Evolutionary conservation across 2,797 vertebrate species (phyloP).

Genomic region (Pseudotriccus pelzelni): DNA sequence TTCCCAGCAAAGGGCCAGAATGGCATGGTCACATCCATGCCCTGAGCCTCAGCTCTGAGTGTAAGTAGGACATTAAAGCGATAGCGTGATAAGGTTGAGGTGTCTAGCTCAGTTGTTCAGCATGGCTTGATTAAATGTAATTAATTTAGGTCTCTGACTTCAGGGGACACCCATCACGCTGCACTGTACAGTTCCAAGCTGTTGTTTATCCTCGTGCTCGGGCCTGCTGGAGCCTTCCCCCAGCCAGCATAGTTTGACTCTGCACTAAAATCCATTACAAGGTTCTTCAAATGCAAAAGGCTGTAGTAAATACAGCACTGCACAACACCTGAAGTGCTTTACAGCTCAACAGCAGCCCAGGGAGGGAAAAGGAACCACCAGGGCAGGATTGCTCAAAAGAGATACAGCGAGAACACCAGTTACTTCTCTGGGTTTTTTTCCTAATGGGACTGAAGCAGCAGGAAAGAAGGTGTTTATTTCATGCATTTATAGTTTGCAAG

Average conservation of each 20-base stretch:
- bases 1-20: slow-evolving; percentile 58
- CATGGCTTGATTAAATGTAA: slow-evolving; percentile 73
- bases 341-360: neutral
- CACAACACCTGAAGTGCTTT: neutral
- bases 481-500: neutral
- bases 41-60: slow-evolving; percentile 46
- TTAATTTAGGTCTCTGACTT: slow-evolving; percentile 75
- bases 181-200: slow-evolving; percentile 33
- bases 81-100: slow-evolving; percentile 38
- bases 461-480: fast-evolving
- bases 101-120: slow-evolving; percentile 57
- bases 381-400: neutral
- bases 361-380: neutral
- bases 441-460: neutral
- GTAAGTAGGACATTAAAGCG: slow-evolving; percentile 62
- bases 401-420: neutral
- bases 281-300: neutral
- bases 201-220: slow-evolving; percentile 66
- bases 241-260: neutral
- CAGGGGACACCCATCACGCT: slow-evolving; percentile 63
- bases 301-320: neutral
- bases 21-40: slow-evolving; percentile 21
- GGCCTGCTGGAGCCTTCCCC: neutral
- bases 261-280: neutral
- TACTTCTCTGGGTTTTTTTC: neutral